Conservation (phyloP, 2,113 vertebrate genomes). For the Mus musculus region GRCm39 chr12:54247001-54247500, state of each 20-base stretch:
- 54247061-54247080: constrained; percentile 72
- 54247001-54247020: constrained; percentile 72
- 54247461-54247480: constrained; percentile 11
- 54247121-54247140: constrained; percentile 52
- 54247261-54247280: background rate
- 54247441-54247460: background rate
- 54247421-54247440: background rate
- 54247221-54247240: constrained; percentile 13
- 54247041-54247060: constrained; percentile 63
- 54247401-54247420: background rate
- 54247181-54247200: constrained; percentile 45
- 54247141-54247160: constrained; percentile 55
- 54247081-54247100: constrained; percentile 77
- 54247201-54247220: background rate
- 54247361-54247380: background rate
- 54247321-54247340: too few species aligned
- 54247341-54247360: too few species aligned
- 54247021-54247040: constrained; percentile 75
- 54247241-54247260: background rate
- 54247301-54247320: too few species aligned
- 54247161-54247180: constrained; percentile 78
- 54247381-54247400: constrained; percentile 43
- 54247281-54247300: too few species aligned
- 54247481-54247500: background rate
- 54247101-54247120: constrained; percentile 61